A percentile compares a stretch with the other conserved stretches of the same genome.
These are phyloP conservation scores for Hydropotes inermis DNA, from an alignment of 2,113 vertebrate species.

Conservation along the genomic window DNA sequence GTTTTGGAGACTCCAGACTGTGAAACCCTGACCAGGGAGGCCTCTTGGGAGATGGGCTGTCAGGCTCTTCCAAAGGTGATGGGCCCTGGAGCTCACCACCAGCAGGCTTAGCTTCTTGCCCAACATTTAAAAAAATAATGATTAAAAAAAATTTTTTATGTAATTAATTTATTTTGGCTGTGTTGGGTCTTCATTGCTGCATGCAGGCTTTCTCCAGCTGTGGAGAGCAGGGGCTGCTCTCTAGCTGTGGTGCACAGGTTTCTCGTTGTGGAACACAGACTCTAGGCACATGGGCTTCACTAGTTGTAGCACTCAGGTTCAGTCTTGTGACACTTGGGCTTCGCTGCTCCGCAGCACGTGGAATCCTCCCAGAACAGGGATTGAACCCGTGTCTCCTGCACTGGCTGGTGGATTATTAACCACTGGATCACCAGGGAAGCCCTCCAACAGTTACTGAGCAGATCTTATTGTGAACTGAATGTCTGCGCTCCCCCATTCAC, in stretches of 20 bases:
- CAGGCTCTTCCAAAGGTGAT: not conserved
- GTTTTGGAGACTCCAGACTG: not conserved
- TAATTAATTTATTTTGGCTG: not conserved
- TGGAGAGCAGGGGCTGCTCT: not conserved
- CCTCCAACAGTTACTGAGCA: not conserved
- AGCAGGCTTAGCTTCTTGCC: not conserved
- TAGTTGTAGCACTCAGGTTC: not conserved
- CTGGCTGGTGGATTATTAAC: not conserved
- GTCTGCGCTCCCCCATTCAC: not conserved
- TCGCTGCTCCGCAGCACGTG: fast-evolving
- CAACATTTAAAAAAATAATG: not conserved
- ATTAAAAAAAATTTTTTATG: fast-evolving
- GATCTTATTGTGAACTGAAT: not conserved
- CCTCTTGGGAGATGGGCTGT: not conserved
- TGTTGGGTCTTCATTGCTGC: not conserved
- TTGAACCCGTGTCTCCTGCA: not conserved
- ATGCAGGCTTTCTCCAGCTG: not conserved
- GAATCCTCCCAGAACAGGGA: not conserved
- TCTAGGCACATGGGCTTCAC: not conserved
- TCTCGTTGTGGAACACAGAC: not conserved
- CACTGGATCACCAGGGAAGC: not conserved
- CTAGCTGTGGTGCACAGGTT: not conserved
- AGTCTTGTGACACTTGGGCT: not conserved
- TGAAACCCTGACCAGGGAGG: no score
- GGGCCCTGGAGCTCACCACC: not conserved